Conservation (phyloP, 2,113 vertebrate species). For the Muntiacus muntjak region DNA sequence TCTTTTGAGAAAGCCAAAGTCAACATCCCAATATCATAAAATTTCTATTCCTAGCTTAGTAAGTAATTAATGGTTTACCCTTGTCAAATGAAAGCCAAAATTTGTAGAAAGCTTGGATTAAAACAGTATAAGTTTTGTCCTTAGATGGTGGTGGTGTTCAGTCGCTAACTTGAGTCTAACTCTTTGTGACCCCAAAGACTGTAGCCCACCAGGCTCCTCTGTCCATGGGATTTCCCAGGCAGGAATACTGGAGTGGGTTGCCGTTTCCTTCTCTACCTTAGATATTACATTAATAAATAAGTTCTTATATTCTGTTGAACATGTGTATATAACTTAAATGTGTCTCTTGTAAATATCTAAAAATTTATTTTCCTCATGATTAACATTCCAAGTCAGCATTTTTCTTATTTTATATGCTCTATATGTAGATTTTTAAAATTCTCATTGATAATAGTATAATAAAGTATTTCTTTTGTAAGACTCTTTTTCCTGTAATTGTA, state of each 20-base stretch:
- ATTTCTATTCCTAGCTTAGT: neutral
- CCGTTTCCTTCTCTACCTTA: neutral
- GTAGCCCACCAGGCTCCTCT: neutral
- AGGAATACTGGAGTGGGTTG: neutral
- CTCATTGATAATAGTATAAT: neutral
- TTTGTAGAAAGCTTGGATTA: neutral
- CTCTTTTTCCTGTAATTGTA: neutral
- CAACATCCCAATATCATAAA: neutral
- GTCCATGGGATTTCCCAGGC: neutral
- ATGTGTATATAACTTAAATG: neutral
- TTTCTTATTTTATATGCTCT: neutral
- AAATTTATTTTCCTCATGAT: neutral
- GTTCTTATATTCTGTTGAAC: neutral
- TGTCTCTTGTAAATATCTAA: conserved; percentile 26
- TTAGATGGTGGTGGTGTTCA: neutral
- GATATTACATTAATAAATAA: neutral
- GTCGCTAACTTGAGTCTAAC: neutral
- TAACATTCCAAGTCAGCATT: neutral
- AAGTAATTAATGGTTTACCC: neutral
- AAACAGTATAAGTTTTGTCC: neutral
- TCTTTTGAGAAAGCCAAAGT: conserved; percentile 1
- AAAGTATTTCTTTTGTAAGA: neutral
- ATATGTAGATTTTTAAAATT: neutral
- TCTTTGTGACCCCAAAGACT: neutral
- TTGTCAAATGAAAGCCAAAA: neutral